Evolutionary conservation across 2,113 vertebrate genomes (phyloP).

Genomic region (Stigmatopora argus): DNA sequence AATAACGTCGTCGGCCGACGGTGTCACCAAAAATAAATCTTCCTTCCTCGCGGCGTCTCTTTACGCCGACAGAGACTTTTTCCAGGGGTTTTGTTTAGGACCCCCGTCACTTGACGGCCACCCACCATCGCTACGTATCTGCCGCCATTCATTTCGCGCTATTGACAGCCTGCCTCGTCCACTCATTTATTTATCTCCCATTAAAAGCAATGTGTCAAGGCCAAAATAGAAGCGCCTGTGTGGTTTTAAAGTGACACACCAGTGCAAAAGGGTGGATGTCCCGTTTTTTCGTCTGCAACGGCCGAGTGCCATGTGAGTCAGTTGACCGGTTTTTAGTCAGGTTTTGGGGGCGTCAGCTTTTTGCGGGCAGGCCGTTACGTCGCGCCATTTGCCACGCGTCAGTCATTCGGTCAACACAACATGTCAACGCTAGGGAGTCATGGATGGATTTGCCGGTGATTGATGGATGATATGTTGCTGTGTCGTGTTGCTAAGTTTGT

Average conservation of each 20-base stretch:
- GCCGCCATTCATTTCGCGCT: slow-evolving; percentile 7
- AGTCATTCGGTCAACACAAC: background rate
- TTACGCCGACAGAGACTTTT: slow-evolving; percentile 51
- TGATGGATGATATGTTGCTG: too few species aligned
- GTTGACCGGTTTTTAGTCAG: slow-evolving; percentile 17
- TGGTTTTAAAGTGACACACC: slow-evolving; percentile 38
- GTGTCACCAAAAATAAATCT: slow-evolving; percentile 28
- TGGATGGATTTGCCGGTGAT: too few species aligned
- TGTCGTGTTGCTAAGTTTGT: too few species aligned
- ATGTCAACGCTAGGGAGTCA: background rate
- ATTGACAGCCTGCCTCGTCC: slow-evolving; percentile 12
- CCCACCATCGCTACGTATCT: slow-evolving; percentile 17
- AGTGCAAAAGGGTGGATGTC: slow-evolving; percentile 56
- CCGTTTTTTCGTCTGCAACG: slow-evolving; percentile 43
- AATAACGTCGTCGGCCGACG: slow-evolving; percentile 16
- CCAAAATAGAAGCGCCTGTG: slow-evolving; percentile 8
- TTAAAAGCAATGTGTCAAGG: background rate
- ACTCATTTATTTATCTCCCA: background rate
- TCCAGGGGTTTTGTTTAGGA: slow-evolving; percentile 42
- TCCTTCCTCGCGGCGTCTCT: slow-evolving; percentile 42
- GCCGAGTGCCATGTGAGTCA: slow-evolving; percentile 54
- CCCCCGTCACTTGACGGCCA: slow-evolving; percentile 33
- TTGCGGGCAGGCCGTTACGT: slow-evolving; percentile 3
- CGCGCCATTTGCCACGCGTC: background rate
- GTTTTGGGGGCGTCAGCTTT: slow-evolving; percentile 10